Evolutionary conservation across 2,888 invertebrate species (phyloP), one percentile per base, ranked within the genome.

Genomic region (Creontiades dilutus): DNA sequence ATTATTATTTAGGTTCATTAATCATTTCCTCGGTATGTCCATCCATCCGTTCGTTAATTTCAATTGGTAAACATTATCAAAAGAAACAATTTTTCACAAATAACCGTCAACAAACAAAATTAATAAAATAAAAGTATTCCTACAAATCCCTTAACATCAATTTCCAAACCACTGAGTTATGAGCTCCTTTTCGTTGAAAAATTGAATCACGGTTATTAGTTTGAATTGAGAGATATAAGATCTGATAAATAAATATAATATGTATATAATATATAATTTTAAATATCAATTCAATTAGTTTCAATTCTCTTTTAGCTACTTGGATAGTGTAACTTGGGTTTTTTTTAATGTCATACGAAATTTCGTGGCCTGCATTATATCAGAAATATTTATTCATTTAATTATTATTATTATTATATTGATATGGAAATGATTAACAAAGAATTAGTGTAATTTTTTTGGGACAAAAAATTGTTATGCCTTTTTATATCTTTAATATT

Each of bases 151-250:
- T 68, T 23, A 68, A 5, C 19, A 13, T 68, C 23, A 27, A 23
- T 11, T 68, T 68, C 27, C 68, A 68, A 52, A 52, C 52, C 52
- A 52, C 48, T 48, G 16, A 68, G 23, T 68, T 68, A 23, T 68
- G 13, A 19, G 68, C 1, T 61, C 19, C 61, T 78, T 28, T 28
- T 78, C 16, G 46, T 78, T 78, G 4, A 78, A 37, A 47, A 37
- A 46, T 78, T 78, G n/a, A 78, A 78, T 19, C 46, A 78, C 82
- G 47, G 16, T 86, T 75, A 46, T 90, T 90, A 90, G 85, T 90
- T 90, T 88, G 90, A 91, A 91, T 90, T 90, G 91, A 91, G 91
- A 91, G 91, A 88, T 91, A 91, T 76, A 91, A 91, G 91, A 91
- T 91, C 91, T 91, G 91, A 91, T 90, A 90, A 90, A 91, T 82